A percentile compares a stretch with the other conserved stretches of the same genome.
Conservation (phyloP, 2,797 vertebrate genomes). For the Coregonus suidteri region DNA sequence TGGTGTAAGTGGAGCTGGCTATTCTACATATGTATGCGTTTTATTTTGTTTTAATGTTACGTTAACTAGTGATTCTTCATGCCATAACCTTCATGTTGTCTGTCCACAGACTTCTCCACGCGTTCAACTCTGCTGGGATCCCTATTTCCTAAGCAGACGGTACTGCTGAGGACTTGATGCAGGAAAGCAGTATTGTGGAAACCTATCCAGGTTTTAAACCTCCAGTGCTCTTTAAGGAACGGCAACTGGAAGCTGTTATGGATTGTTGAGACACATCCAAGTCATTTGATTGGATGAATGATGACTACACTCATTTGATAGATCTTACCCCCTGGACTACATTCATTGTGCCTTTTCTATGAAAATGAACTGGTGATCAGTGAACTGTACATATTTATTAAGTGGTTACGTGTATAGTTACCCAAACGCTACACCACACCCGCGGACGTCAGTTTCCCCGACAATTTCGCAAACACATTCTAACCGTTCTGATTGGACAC, state of each 20-base stretch:
- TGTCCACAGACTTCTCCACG: constrained; percentile 86
- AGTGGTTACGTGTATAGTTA: neutral
- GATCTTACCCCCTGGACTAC: neutral
- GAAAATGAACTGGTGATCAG: constrained; percentile 2
- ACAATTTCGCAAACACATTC: no score
- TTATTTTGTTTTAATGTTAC: no score
- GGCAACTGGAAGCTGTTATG: neutral
- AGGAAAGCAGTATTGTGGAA: neutral
- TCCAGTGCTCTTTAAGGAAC: neutral
- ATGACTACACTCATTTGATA: neutral
- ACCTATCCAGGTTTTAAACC: neutral
- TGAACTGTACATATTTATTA: constrained; percentile 1
- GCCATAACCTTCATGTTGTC: constrained; percentile 21
- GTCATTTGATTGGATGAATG: neutral
- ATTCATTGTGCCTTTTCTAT: neutral
- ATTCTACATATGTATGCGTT: neutral
- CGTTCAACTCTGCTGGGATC: constrained; percentile 94
- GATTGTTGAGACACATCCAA: neutral
- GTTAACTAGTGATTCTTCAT: no score
- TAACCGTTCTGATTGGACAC: no score
- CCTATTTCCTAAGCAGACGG: constrained; percentile 86
- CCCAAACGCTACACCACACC: no score
- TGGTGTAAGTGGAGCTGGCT: neutral
- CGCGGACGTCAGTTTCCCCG: no score
- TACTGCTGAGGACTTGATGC: neutral